Percentiles rank a stretch among this genome's conserved stretches.
Evolutionary conservation across 2,888 invertebrate species (phyloP).

Genomic region (Ectobius pallidus): DNA sequence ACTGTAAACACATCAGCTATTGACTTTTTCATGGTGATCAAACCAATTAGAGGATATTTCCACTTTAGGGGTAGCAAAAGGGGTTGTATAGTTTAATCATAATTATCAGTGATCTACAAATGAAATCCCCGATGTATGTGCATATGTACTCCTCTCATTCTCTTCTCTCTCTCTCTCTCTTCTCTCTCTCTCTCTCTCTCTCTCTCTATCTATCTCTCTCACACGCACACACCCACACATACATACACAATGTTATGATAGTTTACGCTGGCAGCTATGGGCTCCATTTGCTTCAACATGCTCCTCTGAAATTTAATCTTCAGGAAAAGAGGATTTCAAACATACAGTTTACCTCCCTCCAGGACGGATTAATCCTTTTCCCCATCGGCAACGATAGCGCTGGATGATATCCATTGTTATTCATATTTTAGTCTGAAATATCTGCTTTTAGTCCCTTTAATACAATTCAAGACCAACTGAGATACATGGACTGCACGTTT

Average conservation of each 20-base stretch:
- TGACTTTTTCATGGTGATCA: neutral
- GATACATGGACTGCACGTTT: too few relatives aligned
- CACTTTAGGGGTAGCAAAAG: neutral
- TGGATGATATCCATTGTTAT: too few relatives aligned
- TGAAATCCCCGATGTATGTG: neutral
- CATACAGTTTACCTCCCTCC: neutral
- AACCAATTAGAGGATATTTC: neutral
- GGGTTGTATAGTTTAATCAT: neutral
- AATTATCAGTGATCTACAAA: neutral
- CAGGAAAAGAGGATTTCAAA: neutral
- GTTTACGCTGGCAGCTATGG: too few relatives aligned
- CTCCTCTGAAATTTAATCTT: neutral
- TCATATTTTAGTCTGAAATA: too few relatives aligned
- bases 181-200: too few relatives aligned
- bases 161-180: neutral
- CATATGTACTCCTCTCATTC: neutral
- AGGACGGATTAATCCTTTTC: too few relatives aligned
- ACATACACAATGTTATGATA: too few relatives aligned
- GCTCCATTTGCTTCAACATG: neutral
- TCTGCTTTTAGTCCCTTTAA: too few relatives aligned
- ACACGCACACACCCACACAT: too few relatives aligned
- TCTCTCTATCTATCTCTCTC: too few relatives aligned
- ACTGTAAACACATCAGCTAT: neutral
- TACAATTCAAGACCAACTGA: too few relatives aligned
- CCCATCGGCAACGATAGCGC: too few relatives aligned